Conservation (phyloP, 1,140 invertebrate genomes). For the Episyrphus balteatus region DNA sequence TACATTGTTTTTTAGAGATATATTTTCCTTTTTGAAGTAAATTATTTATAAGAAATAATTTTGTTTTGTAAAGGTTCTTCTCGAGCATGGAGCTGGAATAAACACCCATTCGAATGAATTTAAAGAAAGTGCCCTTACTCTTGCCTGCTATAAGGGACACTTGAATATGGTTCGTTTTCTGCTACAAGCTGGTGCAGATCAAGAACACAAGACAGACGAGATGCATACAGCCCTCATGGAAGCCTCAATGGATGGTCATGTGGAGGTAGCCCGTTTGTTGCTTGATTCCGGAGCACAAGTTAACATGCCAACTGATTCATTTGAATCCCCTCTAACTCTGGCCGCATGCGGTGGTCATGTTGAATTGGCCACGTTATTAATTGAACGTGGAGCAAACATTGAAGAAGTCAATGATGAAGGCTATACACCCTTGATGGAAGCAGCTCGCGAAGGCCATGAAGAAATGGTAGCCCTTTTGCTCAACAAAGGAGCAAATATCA, state of each 20-base stretch:
- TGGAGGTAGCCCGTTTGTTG: conserved; percentile 86
- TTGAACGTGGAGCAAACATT: conserved; percentile 95
- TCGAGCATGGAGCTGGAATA: conserved; percentile 88
- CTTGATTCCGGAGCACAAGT: conserved; percentile 96
- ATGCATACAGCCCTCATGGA: conserved; percentile 99
- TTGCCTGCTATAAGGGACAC: conserved; percentile 97
- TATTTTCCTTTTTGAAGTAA: not conserved
- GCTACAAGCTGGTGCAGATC: conserved; percentile 84
- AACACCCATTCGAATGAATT: conserved; percentile 99
- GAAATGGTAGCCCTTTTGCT: conserved; percentile 94
- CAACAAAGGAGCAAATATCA: conserved; percentile 90
- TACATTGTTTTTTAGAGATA: conserved; percentile 3
- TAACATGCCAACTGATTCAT: conserved; percentile 98
- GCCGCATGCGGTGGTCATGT: conserved; percentile 98
- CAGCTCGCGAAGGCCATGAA: conserved; percentile 94
- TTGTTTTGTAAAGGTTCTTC: conserved; percentile 49
- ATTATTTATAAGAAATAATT: conserved; percentile 3
- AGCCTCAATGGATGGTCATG: conserved; percentile 98
- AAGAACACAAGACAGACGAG: conserved; percentile 98
- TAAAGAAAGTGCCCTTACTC: conserved; percentile 88
- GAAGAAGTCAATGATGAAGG: conserved; percentile 99
- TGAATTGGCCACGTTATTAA: conserved; percentile 85
- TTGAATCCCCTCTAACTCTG: conserved; percentile 95
- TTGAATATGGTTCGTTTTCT: conserved; percentile 95
- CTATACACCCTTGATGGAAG: conserved; percentile 99